phyloP scores from a whole-genome alignment of 2,888 invertebrate genomes.

The Spialia ferax region DNA sequence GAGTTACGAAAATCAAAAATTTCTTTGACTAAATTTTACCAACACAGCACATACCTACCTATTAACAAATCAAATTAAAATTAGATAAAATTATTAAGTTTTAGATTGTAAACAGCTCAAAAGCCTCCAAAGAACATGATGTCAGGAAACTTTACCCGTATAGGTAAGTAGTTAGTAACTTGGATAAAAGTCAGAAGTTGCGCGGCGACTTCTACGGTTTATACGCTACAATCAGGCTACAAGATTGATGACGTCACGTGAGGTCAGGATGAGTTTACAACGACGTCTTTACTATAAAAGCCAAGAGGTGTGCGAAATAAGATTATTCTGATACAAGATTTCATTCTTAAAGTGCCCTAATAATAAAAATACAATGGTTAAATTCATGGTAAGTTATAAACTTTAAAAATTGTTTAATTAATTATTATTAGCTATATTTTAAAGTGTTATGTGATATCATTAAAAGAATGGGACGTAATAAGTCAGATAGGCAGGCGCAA shows the following conservation, averaged over 20 bases:
- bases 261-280: constrained; percentile 9
- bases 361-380: background rate
- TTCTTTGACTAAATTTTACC: no score
- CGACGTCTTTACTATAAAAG: background rate
- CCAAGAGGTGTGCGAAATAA: background rate
- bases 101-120: no score
- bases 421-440: no score
- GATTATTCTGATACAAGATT: background rate
- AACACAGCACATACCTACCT: no score
- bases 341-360: background rate
- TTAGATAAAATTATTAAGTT: no score
- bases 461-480: no score
- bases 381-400: background rate
- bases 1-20: no score
- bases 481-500: no score
- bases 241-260: constrained; percentile 2
- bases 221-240: background rate
- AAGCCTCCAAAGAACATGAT: no score
- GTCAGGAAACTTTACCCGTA: no score
- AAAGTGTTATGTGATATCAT: no score
- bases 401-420: background rate
- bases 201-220: background rate
- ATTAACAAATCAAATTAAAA: no score
- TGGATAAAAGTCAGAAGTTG: background rate
- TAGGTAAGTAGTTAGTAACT: background rate